Evolutionary conservation across 2,888 invertebrate species (phyloP).

Genomic region (Dinocampus coccinellae): DNA sequence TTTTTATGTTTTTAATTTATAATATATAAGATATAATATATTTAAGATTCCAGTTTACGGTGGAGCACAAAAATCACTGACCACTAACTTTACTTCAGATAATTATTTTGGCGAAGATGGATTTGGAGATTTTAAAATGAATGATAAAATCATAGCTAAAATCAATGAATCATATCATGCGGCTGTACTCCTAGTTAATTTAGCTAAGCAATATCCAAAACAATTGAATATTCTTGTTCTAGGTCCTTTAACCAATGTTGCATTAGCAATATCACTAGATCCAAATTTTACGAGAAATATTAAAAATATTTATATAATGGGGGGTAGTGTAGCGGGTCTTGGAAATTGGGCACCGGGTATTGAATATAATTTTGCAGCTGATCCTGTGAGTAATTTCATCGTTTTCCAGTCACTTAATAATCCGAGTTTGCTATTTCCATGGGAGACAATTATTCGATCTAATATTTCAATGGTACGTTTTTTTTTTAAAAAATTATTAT

Average conservation of each 20-base stretch:
- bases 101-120: constrained; percentile 70
- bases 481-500: background rate
- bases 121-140: constrained; percentile 70
- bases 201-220: constrained; percentile 64
- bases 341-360: constrained; percentile 66
- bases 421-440: constrained; percentile 70
- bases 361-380: constrained; percentile 75
- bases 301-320: constrained; percentile 63
- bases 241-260: constrained; percentile 74
- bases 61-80: constrained; percentile 64
- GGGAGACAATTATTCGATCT: constrained; percentile 67
- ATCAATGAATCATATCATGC: constrained; percentile 67
- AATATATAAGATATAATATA: background rate
- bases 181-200: constrained; percentile 65
- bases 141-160: constrained; percentile 56
- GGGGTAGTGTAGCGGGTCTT: constrained; percentile 59
- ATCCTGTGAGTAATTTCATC: constrained; percentile 74
- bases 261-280: constrained; percentile 70
- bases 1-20: background rate
- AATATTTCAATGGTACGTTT: constrained; percentile 54
- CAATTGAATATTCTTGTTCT: constrained; percentile 64
- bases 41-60: constrained; percentile 71
- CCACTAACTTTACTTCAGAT: constrained; percentile 51
- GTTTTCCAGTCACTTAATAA: constrained; percentile 66
- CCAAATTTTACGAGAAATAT: constrained; percentile 57